A percentile compares a stretch with the other conserved stretches of the same genome.
phyloP scores from a whole-genome alignment of 2,888 invertebrate species.

The Scrobipalpa costella region DNA sequence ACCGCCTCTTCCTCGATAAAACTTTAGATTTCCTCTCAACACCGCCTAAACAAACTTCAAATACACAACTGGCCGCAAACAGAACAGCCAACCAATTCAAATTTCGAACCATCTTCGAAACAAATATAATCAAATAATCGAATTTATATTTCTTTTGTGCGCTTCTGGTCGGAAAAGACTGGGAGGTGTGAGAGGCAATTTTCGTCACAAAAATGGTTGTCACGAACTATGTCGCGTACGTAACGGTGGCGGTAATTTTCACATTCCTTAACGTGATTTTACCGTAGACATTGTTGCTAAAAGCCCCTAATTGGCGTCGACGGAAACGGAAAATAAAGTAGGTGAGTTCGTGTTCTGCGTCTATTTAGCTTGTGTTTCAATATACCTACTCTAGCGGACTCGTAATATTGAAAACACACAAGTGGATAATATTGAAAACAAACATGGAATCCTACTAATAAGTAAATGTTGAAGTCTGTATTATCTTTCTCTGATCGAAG shows the following conservation, averaged over 20 bases:
- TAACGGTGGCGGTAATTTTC: slow-evolving; percentile 31
- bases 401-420: no score
- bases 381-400: no score
- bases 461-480: no score
- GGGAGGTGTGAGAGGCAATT: not conserved
- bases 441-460: no score
- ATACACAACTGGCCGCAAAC: slow-evolving; percentile 35
- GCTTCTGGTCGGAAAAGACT: slow-evolving; percentile 14
- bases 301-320: slow-evolving; percentile 26
- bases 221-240: slow-evolving; percentile 32
- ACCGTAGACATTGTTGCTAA: slow-evolving; percentile 24
- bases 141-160: slow-evolving; percentile 14
- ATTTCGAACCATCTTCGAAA: slow-evolving; percentile 35
- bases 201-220: slow-evolving; percentile 18
- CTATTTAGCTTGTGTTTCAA: no score
- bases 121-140: not conserved
- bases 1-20: slow-evolving; percentile 82
- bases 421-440: no score
- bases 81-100: slow-evolving; percentile 29
- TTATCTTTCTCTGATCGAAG: no score
- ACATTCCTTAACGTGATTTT: slow-evolving; percentile 26
- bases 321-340: slow-evolving; percentile 25
- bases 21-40: slow-evolving; percentile 47
- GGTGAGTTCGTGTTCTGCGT: slow-evolving; percentile 11
- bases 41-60: slow-evolving; percentile 38